Base-by-base conservation (phyloP, 2,797 vertebrate genomes). In the Pseudomugil tenellus region DNA sequence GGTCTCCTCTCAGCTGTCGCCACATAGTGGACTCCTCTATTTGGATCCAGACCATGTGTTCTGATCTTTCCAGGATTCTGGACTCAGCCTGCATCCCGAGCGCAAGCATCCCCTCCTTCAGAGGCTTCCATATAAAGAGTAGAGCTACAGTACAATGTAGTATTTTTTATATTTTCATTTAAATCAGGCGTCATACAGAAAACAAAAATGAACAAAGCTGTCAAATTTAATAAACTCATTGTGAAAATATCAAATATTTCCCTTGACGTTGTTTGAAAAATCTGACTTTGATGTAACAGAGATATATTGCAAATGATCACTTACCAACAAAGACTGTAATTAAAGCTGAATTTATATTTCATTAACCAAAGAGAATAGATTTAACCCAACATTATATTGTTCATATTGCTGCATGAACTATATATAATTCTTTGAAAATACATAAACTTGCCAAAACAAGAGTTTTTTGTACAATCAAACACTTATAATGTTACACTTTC, bases 1-100 rank as follows among this genome's bases (percentile, higher is more conserved):
- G 28, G 64, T 79, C 59, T 75, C 70, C 69, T 55, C 70, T 89
- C 92, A 93, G 92, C 92, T 93, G 92, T 91, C 67, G 12, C 58
- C 79, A 77, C 78, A 83, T 52, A 88, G 76, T 77, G 59, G 75
- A 58, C 68, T 58, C 67, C 73, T 81, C 63, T 84, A 80, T 87
- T 72, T 74, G 57, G 76, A 51, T 62, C 51, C 31, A 12, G 64
- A 79, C 68, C 87, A 88, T 74, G 73, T 86, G 83, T 59, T 74
- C 32, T 2, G 69, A 73, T 74, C 72, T 63, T 35, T 84, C 65
- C 23, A 69, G 67, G 75, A 48, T 69, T 60, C 68, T 56, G 58
- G 26, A 57, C 31, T 37, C 63, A 52, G 58, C 2, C 71, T 67
- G 60, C 80, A 81, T 80, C 79, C 59, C 63, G 32, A 61, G 31